Evolutionary conservation across 1,140 invertebrate genomes (phyloP), one percentile per base, ranked within the genome.

Genomic region (Andricus grossulariae): DNA sequence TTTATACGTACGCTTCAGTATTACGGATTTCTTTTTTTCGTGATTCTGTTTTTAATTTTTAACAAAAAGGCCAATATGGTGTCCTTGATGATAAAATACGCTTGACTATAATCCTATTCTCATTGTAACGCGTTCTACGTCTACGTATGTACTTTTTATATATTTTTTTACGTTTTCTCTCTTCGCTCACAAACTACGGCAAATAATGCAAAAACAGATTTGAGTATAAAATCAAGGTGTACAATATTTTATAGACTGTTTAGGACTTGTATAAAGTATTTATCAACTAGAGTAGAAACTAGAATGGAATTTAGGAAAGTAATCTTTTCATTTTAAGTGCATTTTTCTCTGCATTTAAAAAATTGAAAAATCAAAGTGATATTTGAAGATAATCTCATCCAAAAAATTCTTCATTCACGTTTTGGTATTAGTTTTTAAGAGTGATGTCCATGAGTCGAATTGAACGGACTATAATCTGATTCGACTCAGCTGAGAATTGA

Each of bases 81-180:
- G n/a, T 54, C 52, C 52, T 54, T 54, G 5, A 10, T 18, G 10
- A 45, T 45, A 7, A 54, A 54, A 54, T 54, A 54, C 52, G 52
- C 52, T 54, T 54, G 52, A 54, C 52, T 54, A 16, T 54, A 54
- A 54, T 18, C 52, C 52, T 18, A 54, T 19, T 18, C n/a, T 19
- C n/a, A 19, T 54, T 54, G n/a, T 45, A 66, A n/a, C 4, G 60
- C 25, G 25, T 45, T 66, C 18, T 79, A 57, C 16, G 57, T 54
- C 70, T 75, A 75, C 66, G 2, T 60, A 25, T 76, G 49, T 55
- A 76, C 73, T 66, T 79, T 76, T 50, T 73, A 74, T 71, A 79
- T 80, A 52, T 57, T 80, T 80, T 76, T 79, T 76, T 80, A 80
- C 76, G 76, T 74, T 76, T 76, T 50, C 72, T 80, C 71, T 50